Base-by-base conservation (phyloP, 2,888 invertebrate species). In the Synergus itoensis region DNA sequence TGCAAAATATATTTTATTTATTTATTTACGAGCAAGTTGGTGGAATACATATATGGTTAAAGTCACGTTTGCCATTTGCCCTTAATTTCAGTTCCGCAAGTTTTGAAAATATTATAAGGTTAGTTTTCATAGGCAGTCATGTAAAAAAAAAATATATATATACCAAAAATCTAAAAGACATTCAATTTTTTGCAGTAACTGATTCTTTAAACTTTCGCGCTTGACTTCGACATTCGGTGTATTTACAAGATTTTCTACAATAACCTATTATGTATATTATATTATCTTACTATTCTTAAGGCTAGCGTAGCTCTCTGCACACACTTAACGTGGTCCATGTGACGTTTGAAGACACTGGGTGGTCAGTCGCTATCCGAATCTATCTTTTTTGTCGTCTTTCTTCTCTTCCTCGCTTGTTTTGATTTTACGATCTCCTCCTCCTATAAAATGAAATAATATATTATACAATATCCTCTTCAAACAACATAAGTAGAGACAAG, bases 341-440 rank as follows among this genome's bases (percentile, higher is more conserved):
- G 88, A 90, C 87, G 86, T 88, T 85, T 90, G 89, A 91, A 91
- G 89, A 91, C 91, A 91, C 91, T 90, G 88, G 90, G 89, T 91
- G 91, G 95, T 97, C 96, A 98, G 95, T 98, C 98, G 93, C 98
- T 98, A 93, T 98, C 98, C 85, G 97, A 97, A 92, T 97, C 95
- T 80, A 97, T 96, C 78, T 92, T 90, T 86, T 92, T 93, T 76
- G 93, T 91, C 94, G 97, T 97, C 80, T 96, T 97, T 97, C 93
- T 98, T 94, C 73, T 73, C 91, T 97, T 96, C 93, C 98, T 98
- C 83, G 97, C 96, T 93, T 97, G 97, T 93, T 97, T 97, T 88
- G 97, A 97, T 93, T 97, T 97, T 40, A 97, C 96, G 90, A 97
- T 96, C 93, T 97, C 98, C 93, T 98, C 98, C 91, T 98, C 96